Evolutionary conservation across 2,113 vertebrate genomes (phyloP).

Genomic region (Anolis carolinensis): DNA sequence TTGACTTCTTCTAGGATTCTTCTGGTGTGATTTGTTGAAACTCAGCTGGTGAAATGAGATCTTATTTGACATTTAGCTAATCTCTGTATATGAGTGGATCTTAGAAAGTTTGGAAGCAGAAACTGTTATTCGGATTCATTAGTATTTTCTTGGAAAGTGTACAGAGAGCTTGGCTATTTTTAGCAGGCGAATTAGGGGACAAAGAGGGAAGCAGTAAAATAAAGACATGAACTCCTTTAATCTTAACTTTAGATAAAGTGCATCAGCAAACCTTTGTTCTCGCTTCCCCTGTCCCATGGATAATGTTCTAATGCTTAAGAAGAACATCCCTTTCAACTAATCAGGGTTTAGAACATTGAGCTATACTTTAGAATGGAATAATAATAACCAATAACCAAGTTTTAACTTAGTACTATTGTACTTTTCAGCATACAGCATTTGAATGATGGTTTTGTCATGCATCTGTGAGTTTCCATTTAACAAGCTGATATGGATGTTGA

Average conservation of each 20-base stretch:
- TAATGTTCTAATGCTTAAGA: neutral
- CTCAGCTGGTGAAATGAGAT: neutral
- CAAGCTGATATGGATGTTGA: neutral
- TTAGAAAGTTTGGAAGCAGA: conserved; percentile 12
- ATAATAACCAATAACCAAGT: neutral
- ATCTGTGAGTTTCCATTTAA: neutral
- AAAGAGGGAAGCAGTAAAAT: conserved; percentile 28
- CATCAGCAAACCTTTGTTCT: neutral
- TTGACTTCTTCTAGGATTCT: neutral
- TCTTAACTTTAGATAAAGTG: too few relatives aligned
- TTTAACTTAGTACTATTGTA: too few relatives aligned
- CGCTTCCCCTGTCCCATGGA: neutral
- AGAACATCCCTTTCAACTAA: neutral
- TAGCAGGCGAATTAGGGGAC: conserved; percentile 29
- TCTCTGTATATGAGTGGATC: fast-evolving
- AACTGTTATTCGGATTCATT: conserved; percentile 27
- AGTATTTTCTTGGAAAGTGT: conserved; percentile 34
- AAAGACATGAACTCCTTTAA: conserved; percentile 25
- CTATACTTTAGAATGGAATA: neutral
- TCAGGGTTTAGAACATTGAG: neutral
- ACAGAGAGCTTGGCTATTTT: conserved; percentile 25
- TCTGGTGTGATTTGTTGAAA: neutral
- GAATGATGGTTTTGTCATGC: too few relatives aligned
- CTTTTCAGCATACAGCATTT: neutral
- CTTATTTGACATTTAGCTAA: neutral